A percentile compares a stretch with the other conserved stretches of the same genome.
Evolutionary conservation across 2,113 vertebrate species (phyloP).

Genomic region (Stomatorhinus ivindoensis): DNA sequence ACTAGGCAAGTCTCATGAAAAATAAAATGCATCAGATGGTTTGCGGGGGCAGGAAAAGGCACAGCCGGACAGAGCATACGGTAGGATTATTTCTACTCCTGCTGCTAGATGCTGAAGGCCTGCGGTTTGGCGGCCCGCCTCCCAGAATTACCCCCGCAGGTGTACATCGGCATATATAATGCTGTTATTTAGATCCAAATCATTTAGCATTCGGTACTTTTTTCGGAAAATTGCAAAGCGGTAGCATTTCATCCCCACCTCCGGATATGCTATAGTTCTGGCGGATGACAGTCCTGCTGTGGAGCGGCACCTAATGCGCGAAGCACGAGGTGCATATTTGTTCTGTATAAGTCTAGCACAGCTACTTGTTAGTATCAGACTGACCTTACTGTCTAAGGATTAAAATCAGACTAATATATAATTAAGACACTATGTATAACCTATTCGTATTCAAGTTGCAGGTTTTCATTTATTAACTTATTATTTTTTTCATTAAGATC

Average conservation of each 20-base stretch:
- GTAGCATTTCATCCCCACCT: background rate
- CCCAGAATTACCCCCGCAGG: background rate
- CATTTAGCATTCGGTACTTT: background rate
- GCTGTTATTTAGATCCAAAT: background rate
- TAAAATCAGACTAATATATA: background rate
- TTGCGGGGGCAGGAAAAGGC: background rate
- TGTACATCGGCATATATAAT: background rate
- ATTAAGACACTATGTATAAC: background rate
- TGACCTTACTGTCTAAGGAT: background rate
- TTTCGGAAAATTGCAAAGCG: background rate
- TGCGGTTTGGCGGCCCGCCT: conserved; percentile 44
- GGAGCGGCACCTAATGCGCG: background rate
- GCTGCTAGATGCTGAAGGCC: conserved; percentile 35
- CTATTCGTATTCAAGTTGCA: background rate
- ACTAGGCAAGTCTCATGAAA: background rate
- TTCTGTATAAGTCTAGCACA: background rate
- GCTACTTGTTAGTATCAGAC: background rate
- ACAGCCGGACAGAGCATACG: conserved; percentile 26
- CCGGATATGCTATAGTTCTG: background rate
- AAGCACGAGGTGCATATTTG: background rate
- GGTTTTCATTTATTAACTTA: background rate
- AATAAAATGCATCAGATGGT: background rate
- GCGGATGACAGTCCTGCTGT: background rate
- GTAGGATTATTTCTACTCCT: conserved; percentile 47
- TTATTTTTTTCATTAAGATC: background rate